A percentile compares a stretch with the other conserved stretches of the same genome.
phyloP scores from a whole-genome alignment of 1,140 invertebrate genomes.

The Apis laboriosa region DNA sequence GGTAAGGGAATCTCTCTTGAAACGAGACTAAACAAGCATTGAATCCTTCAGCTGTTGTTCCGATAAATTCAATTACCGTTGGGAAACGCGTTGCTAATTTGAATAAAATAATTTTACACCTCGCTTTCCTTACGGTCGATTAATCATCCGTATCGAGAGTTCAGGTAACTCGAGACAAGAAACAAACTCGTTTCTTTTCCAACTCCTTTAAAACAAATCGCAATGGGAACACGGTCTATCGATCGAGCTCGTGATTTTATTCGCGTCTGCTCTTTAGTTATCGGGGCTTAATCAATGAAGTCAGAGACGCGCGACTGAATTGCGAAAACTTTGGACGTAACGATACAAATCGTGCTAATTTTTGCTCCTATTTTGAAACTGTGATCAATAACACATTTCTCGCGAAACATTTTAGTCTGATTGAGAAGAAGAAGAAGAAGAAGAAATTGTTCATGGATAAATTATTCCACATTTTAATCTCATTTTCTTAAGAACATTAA shows the following conservation, averaged over 20 bases:
- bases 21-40: not conserved
- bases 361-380: not conserved
- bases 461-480: too few relatives aligned
- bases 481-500: too few relatives aligned
- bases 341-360: constrained; percentile 10
- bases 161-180: constrained; percentile 6
- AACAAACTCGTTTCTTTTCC: constrained; percentile 2
- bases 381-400: too few relatives aligned
- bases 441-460: too few relatives aligned
- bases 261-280: not conserved
- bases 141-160: constrained; percentile 9
- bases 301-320: not conserved
- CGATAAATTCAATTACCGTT: not conserved
- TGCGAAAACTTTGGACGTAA: not conserved
- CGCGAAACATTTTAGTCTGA: too few relatives aligned
- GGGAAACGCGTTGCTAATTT: not conserved
- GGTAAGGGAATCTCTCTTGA: not conserved
- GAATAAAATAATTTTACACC: constrained; percentile 22
- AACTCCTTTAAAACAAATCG: constrained; percentile 18
- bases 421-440: not conserved
- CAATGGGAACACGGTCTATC: constrained; percentile 1
- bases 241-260: constrained; percentile 11
- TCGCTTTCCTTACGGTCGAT: not conserved
- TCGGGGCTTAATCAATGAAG: not conserved
- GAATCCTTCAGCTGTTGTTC: not conserved